Evolutionary conservation across 2,113 vertebrate species (phyloP).

Genomic region (Brachypodius melanocephalos): DNA sequence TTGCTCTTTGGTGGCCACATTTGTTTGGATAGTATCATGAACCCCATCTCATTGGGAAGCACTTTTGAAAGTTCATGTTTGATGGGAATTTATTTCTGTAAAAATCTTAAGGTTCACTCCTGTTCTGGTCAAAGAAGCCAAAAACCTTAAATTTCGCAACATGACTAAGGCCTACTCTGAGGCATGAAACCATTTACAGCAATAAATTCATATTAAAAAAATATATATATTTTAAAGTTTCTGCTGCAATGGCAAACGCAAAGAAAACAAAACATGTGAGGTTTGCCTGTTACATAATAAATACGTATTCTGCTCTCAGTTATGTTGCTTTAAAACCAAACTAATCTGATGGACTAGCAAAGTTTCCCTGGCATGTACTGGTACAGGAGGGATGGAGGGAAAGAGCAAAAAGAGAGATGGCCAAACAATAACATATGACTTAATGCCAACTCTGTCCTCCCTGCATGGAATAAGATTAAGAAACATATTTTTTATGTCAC

Average conservation of each 20-base stretch:
- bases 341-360: neutral
- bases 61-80: neutral
- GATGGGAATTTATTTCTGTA: neutral
- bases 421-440: neutral
- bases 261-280: neutral
- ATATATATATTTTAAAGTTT: neutral
- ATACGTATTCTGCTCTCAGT: neutral
- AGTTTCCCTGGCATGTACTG: neutral
- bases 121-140: neutral
- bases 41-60: neutral
- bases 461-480: neutral
- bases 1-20: neutral
- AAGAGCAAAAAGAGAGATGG: neutral
- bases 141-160: neutral
- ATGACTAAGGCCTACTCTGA: neutral
- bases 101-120: neutral
- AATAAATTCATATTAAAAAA: neutral
- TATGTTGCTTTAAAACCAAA: neutral
- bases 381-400: neutral
- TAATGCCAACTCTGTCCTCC: neutral
- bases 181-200: neutral
- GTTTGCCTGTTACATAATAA: neutral
- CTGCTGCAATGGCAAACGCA: neutral
- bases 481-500: neutral
- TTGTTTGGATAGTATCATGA: neutral